Base-by-base conservation (phyloP, 2,888 invertebrate genomes). In the Malthinus flaveolus region DNA sequence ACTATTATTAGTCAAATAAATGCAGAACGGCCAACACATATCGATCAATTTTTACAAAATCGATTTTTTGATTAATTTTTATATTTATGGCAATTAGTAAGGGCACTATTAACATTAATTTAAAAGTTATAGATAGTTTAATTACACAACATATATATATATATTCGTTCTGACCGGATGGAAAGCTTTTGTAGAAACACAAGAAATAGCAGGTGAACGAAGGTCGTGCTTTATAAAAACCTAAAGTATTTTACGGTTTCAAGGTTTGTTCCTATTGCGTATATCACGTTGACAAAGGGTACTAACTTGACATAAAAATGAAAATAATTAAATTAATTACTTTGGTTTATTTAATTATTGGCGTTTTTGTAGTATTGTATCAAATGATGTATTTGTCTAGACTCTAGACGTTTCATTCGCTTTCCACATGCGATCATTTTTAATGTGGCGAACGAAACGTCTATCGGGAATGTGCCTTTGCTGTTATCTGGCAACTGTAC, bases 191-290 rank as follows among this genome's bases (percentile, higher is more conserved):
- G 39, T 42, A 42, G 39, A 55, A 64, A 62, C 45, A 60, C 49
- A 63, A 61, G 61, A 62, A 65, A 63, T 54, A 36, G 51, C 47
- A 36, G 57, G 54, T 55, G 59, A 61, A 46, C 54, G 63, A 63
- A 63, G 65, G 63, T 56, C 63, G 52, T 34, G 35, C 52, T 53
- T 46, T 33, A 59, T 56, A 63, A 64, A 59, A 62, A 64, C 59
- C 53, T 54, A 42, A 61, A 53, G 56, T 55, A 58, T 63, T 61
- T 61, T 61, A 61, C 49, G 42, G 56, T 53, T 63, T 61, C 65
- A 65, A 65, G 65, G 65, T 62, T 54, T 53, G 51, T 42, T 51
- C 39, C 31, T 42, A 49, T 23, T 49, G 15, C 32, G 39, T 51
- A 31, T 42, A 32, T 35, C 36, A 49, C 39, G 12, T 42, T 42